A percentile compares a stretch with the other conserved stretches of the same genome.
phyloP scores from a whole-genome alignment of 2,888 invertebrate genomes.

The Pterostichus madidus region DNA sequence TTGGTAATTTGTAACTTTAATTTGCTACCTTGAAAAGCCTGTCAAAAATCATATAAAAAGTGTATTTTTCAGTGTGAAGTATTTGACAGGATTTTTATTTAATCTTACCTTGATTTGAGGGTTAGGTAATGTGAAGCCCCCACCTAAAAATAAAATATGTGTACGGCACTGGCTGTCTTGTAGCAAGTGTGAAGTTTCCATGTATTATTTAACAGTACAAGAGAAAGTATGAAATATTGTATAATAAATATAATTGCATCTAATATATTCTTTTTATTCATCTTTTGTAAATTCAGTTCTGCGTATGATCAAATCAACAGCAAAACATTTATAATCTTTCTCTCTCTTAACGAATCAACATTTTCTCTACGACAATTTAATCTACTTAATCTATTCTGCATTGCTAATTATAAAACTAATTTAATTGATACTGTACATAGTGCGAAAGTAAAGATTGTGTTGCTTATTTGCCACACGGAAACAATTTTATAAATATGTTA shows the following conservation, averaged over 20 bases:
- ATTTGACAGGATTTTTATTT: neutral
- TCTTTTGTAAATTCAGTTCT: slow-evolving; percentile 46
- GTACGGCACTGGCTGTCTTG: slow-evolving; percentile 24
- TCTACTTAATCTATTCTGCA: slow-evolving; percentile 46
- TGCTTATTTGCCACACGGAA: slow-evolving; percentile 46
- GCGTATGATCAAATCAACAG: neutral
- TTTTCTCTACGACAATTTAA: slow-evolving; percentile 12
- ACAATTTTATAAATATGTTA: slow-evolving; percentile 53
- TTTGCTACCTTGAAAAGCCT: no score
- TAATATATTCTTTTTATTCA: slow-evolving; percentile 42
- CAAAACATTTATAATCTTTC: slow-evolving; percentile 50
- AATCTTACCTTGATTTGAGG: slow-evolving; percentile 16
- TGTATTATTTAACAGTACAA: slow-evolving; percentile 22
- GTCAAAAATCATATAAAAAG: no score
- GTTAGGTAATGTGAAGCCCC: neutral
- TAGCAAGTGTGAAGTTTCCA: slow-evolving; percentile 4
- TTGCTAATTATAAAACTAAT: slow-evolving; percentile 40
- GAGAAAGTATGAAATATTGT: slow-evolving; percentile 40
- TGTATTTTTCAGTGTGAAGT: no score
- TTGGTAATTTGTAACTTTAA: no score
- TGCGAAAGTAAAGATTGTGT: slow-evolving; percentile 52
- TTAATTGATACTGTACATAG: slow-evolving; percentile 55
- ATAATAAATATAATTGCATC: slow-evolving; percentile 41
- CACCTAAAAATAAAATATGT: slow-evolving; percentile 16
- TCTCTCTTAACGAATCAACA: slow-evolving; percentile 43